Evolutionary conservation across 1,140 invertebrate genomes (phyloP).

Genomic region (Cydia fagiglandana): DNA sequence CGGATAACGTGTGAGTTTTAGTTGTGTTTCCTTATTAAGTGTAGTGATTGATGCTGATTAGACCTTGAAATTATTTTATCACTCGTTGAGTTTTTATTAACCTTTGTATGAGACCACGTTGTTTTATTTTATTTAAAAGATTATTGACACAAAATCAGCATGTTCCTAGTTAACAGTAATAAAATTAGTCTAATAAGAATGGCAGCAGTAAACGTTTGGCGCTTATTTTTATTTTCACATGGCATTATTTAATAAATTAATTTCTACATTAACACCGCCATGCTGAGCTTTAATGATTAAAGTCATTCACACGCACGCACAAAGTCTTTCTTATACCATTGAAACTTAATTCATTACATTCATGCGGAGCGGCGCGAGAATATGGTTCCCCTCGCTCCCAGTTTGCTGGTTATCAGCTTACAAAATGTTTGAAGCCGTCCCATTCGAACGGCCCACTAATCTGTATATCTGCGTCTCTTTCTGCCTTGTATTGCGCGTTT

Average conservation of each 20-base stretch:
- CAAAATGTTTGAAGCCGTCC: conserved; percentile 73
- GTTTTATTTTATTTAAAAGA: conserved; percentile 1
- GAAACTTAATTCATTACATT: conserved; percentile 78
- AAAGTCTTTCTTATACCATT: conserved; percentile 65
- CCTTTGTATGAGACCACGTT: conserved; percentile 7
- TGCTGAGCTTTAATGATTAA: conserved; percentile 56
- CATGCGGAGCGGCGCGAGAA: conserved; percentile 74
- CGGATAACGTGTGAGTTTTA: conserved; percentile 48
- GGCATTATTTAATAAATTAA: neutral
- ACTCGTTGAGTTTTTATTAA: neutral
- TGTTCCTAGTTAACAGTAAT: neutral
- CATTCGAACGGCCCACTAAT: conserved; percentile 61
- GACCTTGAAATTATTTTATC: conserved; percentile 48
- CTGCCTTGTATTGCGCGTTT: conserved; percentile 74
- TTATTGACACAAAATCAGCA: neutral
- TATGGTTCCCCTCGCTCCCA: conserved; percentile 75
- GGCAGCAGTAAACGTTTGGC: neutral
- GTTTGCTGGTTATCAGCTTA: conserved; percentile 77
- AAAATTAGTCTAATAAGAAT: conserved; percentile 16
- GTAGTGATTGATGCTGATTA: conserved; percentile 47
- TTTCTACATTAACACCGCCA: neutral
- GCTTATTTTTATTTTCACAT: neutral
- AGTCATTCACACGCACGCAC: conserved; percentile 59
- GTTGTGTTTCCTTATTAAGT: conserved; percentile 50
- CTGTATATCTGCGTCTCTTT: conserved; percentile 64